Evolutionary conservation across 2,113 vertebrate genomes (phyloP), one percentile per base, ranked within the genome.

Genomic region (Tetrax tetrax): DNA sequence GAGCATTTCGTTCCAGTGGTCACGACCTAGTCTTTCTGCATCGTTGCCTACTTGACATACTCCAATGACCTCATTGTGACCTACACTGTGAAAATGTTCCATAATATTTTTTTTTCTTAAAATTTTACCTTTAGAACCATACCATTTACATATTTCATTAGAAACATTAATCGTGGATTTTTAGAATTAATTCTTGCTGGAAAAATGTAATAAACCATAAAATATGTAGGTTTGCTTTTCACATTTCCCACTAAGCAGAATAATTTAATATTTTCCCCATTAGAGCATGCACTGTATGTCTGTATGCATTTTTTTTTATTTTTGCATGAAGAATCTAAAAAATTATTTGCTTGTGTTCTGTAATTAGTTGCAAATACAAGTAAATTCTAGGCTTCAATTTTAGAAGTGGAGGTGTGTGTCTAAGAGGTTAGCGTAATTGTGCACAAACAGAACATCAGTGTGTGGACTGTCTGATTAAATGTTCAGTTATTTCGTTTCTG

Each of bases 61-160:
- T 72, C 99, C 99, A 66, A 99, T 99, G 97, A 99, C 98, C 98
- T 99, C 99, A 98, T 99, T 99, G 99, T 99, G 99, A 98, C 99
- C 99, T 98, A 99, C 99, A 95, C 99, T 99, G 98, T 99, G 98
- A 98, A 98, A 98, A 98, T 76, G 96, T 98, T 70, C 96, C 97
- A 98, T 93, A 96, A 98, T 90, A 98, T 97, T 98, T 98, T 98
- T 98, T 98, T 98, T 98, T 96, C 98, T 98, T 98, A 98, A 98
- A 98, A 97, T 96, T 96, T 92, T 97, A 92, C 89, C 90, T 92
- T 48, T 50, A 54, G 91, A 93, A 92, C n/a, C 57, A 8, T 68
- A 51, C 19, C 6, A 51, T 35, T 93, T 83, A 27, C 63, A 81
- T 64, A 77, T 56, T 94, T 91, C 19, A 91, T 83, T 59, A 92